Percentiles rank a stretch among this genome's conserved stretches.
Evolutionary conservation across 2,888 invertebrate species (phyloP).

Genomic region (Zele albiditarsus): DNA sequence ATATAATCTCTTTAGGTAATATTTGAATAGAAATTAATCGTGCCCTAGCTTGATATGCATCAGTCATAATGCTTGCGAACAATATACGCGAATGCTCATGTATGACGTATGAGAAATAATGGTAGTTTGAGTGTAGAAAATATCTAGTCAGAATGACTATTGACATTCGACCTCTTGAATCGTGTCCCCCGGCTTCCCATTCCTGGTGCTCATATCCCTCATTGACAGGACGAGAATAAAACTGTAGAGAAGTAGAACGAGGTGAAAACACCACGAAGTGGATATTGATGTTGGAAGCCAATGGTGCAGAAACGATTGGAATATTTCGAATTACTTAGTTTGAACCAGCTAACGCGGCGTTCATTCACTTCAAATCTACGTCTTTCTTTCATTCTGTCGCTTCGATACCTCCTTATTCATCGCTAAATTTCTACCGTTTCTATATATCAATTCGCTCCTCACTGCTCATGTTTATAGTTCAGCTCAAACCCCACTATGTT

Average conservation of each 20-base stretch:
- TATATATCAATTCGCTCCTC: background rate
- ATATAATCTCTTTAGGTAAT: no score
- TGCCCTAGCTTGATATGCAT: no score
- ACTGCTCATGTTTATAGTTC: background rate
- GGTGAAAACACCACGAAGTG: slow-evolving; percentile 48
- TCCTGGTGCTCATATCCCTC: background rate
- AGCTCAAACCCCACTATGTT: slow-evolving; percentile 21
- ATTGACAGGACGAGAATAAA: background rate
- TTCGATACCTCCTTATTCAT: slow-evolving; percentile 1
- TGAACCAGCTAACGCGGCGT: slow-evolving; percentile 34
- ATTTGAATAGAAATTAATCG: no score
- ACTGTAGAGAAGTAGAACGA: background rate
- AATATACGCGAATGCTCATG: no score
- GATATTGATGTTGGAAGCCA: slow-evolving; percentile 59
- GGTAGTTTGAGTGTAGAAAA: background rate
- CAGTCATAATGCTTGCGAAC: no score
- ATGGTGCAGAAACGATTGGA: slow-evolving; percentile 62
- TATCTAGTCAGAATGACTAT: background rate
- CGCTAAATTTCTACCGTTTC: slow-evolving; percentile 5
- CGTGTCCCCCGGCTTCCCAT: background rate
- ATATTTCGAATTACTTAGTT: slow-evolving; percentile 25
- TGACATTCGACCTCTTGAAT: background rate
- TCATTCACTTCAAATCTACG: slow-evolving; percentile 20
- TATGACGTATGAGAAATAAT: background rate
- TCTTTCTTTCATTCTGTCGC: background rate